phyloP scores from a whole-genome alignment of 2,113 vertebrate genomes.

The sheep (Ovis aries) region DNA sequence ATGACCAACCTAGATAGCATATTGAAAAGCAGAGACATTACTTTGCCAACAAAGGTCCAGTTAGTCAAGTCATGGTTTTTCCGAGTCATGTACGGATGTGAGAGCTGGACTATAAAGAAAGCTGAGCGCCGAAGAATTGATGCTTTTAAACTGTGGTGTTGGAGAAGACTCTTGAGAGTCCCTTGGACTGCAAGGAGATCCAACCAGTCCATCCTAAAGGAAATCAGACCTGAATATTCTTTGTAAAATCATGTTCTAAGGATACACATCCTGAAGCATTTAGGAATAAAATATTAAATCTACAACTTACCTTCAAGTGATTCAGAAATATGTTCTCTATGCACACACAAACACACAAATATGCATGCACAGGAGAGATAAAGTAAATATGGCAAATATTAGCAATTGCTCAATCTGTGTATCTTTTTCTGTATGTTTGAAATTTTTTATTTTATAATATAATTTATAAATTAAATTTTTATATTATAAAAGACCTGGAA shows the following conservation, averaged over 20 bases:
- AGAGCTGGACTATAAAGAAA: not conserved
- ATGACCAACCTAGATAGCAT: not conserved
- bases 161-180: not conserved
- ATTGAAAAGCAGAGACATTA: not conserved
- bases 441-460: not conserved
- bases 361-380: not conserved
- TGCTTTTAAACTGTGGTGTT: not conserved
- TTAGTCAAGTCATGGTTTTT: not conserved
- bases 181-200: not conserved
- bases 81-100: not conserved
- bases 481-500: not conserved
- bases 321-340: not conserved
- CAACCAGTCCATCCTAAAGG: not conserved
- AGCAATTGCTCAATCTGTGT: not conserved
- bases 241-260: not conserved
- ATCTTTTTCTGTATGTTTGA: not conserved
- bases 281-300: not conserved
- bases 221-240: not conserved
- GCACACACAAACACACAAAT: not conserved
- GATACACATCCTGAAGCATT: not conserved
- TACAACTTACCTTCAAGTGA: not conserved
- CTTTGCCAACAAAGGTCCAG: not conserved
- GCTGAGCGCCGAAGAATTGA: not conserved
- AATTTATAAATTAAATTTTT: not conserved
- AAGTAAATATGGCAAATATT: not conserved